Base-by-base conservation (phyloP, 2,888 invertebrate species). In the Coenonympha glycerion region DNA sequence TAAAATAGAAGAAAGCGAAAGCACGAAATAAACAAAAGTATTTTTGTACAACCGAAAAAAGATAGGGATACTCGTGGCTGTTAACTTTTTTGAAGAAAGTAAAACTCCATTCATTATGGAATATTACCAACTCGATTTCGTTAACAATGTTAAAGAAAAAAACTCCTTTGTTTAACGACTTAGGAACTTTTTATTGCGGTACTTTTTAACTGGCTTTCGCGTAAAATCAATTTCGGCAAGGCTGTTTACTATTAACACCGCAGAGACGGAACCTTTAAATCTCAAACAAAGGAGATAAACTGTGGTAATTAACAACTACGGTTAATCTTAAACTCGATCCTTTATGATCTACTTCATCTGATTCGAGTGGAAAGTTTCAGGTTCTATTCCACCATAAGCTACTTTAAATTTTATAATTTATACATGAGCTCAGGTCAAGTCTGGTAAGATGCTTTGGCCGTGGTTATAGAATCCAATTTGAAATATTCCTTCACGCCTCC, bases 161-260 rank as follows among this genome's bases (percentile, higher is more conserved):
- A 48, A 33, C 37, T 49, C 41, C 45, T 49, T 54, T 54, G 41
- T 52, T 53, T 52, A 55, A 55, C 37, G 47, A 52, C 49, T 55
- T 40, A n/a, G 22, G 34, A 47, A 54, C 52, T 47, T 52, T 57
- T 52, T 45, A 49, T 52, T 36, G 26, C 18, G 34, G 31, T 37
- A 49, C 42, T 53, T 53, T 46, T 54, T 54, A 54, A 41, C 33
- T 40, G 19, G 41, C 22, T 40, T 40, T 36, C 26, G 40, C 40
- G 31, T 31, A 33, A 15, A 24, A 24, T 21, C 33, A 33, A 22
- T 22, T 33, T 39, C 15, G n/a, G n/a, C 22, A 40, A 33, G 30
- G 3, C 39, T 22, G 39, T 24, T 22, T 39, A 39, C 39, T 24
- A 24, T 39, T 39, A 24, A 3, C 15, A 6, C 24, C 5, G 9